phyloP scores from a whole-genome alignment of 2,888 invertebrate genomes.

The Heteromurus nitidus region DNA sequence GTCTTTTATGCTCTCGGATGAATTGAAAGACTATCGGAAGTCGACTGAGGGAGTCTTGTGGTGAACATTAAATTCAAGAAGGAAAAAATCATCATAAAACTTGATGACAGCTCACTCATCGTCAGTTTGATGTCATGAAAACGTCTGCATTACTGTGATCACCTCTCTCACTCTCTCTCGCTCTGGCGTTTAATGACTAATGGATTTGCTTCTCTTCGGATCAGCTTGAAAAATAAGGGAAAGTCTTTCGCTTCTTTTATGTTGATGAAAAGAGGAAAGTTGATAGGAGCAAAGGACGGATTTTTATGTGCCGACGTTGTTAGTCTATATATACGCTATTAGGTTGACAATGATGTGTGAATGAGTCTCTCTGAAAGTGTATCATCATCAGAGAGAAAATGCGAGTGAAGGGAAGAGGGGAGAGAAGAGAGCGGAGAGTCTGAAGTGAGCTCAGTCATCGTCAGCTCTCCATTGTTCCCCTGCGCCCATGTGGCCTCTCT shows the following conservation, averaged over 20 bases:
- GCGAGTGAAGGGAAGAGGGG: not conserved
- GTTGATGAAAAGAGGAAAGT: not conserved
- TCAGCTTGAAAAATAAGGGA: slow-evolving; percentile 15
- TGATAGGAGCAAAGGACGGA: not conserved
- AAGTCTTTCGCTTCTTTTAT: slow-evolving; percentile 8
- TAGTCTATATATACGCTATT: not conserved
- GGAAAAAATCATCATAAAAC: too few relatives aligned
- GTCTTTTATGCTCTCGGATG: too few relatives aligned
- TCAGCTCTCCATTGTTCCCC: not conserved
- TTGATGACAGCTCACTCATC: too few relatives aligned
- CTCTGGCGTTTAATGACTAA: slow-evolving; percentile 6
- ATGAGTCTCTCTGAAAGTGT: not conserved
- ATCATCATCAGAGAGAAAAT: not conserved
- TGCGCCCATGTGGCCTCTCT: not conserved
- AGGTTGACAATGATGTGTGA: slow-evolving; percentile 37
- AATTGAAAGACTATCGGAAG: too few relatives aligned
- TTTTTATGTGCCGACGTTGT: not conserved
- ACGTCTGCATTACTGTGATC: too few relatives aligned
- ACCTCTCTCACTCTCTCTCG: not conserved
- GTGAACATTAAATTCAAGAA: too few relatives aligned
- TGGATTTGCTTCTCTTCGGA: not conserved
- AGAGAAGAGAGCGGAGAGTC: slow-evolving; percentile 20
- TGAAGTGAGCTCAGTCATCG: slow-evolving; percentile 4
- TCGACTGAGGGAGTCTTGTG: too few relatives aligned
- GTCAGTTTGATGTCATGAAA: too few relatives aligned